Evolutionary conservation across 1,140 invertebrate species (phyloP).

Genomic region (Colletes gigas): DNA sequence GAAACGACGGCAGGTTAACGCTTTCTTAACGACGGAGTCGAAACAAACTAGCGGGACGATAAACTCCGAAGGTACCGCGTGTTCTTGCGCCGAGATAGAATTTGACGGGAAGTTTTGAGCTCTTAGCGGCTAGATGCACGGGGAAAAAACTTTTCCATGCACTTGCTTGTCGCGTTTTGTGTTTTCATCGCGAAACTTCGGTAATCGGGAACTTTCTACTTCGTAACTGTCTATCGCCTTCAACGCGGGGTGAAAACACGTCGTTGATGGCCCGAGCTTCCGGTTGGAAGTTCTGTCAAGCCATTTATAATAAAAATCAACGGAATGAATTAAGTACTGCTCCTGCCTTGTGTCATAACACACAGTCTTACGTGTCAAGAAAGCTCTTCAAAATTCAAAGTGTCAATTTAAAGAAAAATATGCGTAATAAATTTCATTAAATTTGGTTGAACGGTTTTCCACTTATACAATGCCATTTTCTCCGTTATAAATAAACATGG

Average conservation of each 20-base stretch:
- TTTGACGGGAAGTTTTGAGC: constrained; percentile 35
- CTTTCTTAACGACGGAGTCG: not conserved
- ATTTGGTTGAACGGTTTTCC: too few species aligned
- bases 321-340: too few species aligned
- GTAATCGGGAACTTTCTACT: constrained; percentile 66
- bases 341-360: too few species aligned
- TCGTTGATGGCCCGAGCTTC: constrained; percentile 47
- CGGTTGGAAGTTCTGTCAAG: not conserved
- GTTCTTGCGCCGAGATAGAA: constrained; percentile 22
- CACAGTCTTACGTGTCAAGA: too few species aligned
- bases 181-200: constrained; percentile 65
- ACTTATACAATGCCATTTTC: too few species aligned
- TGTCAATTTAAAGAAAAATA: too few species aligned
- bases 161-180: constrained; percentile 30
- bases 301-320: constrained; percentile 5
- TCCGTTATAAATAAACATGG: too few species aligned
- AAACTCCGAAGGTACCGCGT: not conserved
- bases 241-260: constrained; percentile 44
- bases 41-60: not conserved
- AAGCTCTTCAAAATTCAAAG: too few species aligned
- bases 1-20: not conserved
- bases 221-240: constrained; percentile 61
- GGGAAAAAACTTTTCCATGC: constrained; percentile 31
- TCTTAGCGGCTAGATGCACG: not conserved
- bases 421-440: too few species aligned